These are phyloP conservation scores for Athrips mouffetella DNA, from an alignment of 2,888 invertebrate species.

Conservation along the genomic window DNA sequence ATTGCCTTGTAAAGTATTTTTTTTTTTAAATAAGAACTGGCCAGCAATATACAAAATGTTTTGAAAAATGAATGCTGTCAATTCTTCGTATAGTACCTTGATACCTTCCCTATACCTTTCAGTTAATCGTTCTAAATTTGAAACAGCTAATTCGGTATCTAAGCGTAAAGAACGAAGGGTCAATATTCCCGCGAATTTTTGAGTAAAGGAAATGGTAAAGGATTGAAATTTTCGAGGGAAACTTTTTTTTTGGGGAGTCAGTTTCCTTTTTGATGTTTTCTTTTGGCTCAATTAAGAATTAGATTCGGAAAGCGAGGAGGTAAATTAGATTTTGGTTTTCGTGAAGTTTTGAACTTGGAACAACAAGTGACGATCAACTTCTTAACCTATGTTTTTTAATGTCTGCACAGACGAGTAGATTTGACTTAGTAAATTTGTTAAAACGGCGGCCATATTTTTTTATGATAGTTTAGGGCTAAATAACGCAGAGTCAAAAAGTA, in stretches of 20 bases:
- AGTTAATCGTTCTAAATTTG: not conserved
- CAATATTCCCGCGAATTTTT: constrained; percentile 3
- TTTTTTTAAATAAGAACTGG: too few relatives aligned
- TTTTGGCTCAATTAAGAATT: constrained; percentile 22
- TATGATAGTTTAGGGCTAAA: too few relatives aligned
- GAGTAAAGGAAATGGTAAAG: constrained; percentile 5
- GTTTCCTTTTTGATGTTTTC: constrained; percentile 32
- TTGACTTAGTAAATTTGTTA: too few relatives aligned
- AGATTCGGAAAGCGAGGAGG: constrained; percentile 3
- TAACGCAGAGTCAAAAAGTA: too few relatives aligned
- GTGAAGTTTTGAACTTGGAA: not conserved
- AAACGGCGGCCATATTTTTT: too few relatives aligned
- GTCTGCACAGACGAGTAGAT: too few relatives aligned
- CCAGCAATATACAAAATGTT: too few relatives aligned
- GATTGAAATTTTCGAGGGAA: constrained; percentile 2
- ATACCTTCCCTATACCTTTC: not conserved
- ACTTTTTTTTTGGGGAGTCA: constrained; percentile 7
- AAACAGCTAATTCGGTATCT: not conserved
- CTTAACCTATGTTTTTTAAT: too few relatives aligned
- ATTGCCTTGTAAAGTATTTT: too few relatives aligned
- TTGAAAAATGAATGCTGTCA: not conserved
- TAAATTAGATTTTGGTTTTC: constrained; percentile 7
- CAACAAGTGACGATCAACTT: not conserved
- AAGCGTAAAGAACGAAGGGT: not conserved
- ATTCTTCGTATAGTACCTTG: not conserved